Percentiles rank a stretch among this genome's conserved stretches.
Evolutionary conservation across 2,113 vertebrate genomes (phyloP).

Genomic region (Pelobates fuscus): DNA sequence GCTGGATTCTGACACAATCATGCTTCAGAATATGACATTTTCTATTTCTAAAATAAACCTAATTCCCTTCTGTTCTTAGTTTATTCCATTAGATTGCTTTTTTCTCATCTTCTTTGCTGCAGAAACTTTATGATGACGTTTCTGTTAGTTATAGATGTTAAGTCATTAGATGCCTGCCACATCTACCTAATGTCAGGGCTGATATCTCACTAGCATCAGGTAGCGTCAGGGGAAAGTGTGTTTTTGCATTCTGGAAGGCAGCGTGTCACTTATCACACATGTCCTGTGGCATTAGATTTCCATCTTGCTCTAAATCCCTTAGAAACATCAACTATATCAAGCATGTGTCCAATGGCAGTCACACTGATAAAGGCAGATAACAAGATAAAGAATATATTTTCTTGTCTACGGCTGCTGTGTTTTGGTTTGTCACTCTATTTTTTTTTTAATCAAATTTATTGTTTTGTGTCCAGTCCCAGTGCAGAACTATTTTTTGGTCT

Average conservation of each 20-base stretch:
- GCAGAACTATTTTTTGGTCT: too few species aligned
- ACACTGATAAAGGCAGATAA: neutral
- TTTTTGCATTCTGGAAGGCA: neutral
- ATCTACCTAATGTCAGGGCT: too few species aligned
- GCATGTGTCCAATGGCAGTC: neutral
- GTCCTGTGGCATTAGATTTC: neutral
- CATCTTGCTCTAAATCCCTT: slow-evolving; percentile 4
- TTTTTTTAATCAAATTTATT: neutral
- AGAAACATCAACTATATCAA: neutral
- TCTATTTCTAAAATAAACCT: too few species aligned
- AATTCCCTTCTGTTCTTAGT: too few species aligned
- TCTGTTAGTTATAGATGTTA: slow-evolving; percentile 9
- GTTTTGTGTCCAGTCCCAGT: too few species aligned
- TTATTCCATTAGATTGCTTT: too few species aligned
- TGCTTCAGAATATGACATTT: too few species aligned
- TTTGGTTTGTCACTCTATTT: neutral
- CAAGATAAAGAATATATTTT: neutral
- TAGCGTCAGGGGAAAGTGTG: slow-evolving; percentile 1
- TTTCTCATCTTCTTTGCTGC: too few species aligned
- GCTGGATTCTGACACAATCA: too few species aligned
- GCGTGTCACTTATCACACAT: slow-evolving; percentile 16
- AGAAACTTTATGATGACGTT: neutral
- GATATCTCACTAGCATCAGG: slow-evolving; percentile 31
- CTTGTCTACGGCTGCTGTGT: neutral
- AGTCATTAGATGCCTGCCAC: slow-evolving; percentile 12